A percentile compares a stretch with the other conserved stretches of the same genome.
phyloP scores from a whole-genome alignment of 2,888 invertebrate species.

The Drosophila melanosoma region DNA sequence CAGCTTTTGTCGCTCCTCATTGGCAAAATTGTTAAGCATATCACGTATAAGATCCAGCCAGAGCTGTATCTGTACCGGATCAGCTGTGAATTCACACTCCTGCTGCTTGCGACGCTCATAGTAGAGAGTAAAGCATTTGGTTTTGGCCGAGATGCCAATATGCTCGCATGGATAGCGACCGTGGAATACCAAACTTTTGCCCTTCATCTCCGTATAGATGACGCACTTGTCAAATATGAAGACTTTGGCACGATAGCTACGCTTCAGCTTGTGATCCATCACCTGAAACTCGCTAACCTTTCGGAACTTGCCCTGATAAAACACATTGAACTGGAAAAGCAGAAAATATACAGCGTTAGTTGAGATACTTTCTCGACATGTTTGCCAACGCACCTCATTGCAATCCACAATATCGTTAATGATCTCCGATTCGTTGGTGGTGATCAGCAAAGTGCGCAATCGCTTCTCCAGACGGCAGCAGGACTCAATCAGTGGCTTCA shows the following conservation, averaged over 20 bases:
- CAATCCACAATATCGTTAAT: conserved; percentile 84
- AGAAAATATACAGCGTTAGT: not conserved
- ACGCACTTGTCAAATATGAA: conserved; percentile 85
- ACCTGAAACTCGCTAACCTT: conserved; percentile 84
- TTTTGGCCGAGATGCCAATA: conserved; percentile 81
- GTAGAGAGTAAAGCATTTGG: conserved; percentile 82
- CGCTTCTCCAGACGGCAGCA: conserved; percentile 84
- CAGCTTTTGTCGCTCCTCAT: conserved; percentile 81
- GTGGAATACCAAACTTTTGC: conserved; percentile 82
- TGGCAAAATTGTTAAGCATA: conserved; percentile 82
- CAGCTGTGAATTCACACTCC: conserved; percentile 83
- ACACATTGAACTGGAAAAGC: conserved; percentile 82
- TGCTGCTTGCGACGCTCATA: conserved; percentile 84
- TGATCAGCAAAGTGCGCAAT: conserved; percentile 81
- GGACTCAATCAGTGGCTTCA: conserved; percentile 83
- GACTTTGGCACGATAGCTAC: conserved; percentile 82
- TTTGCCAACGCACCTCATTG: conserved; percentile 72
- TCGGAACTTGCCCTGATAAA: conserved; percentile 84
- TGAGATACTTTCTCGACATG: not conserved
- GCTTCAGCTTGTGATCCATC: conserved; percentile 79
- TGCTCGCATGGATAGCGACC: conserved; percentile 84
- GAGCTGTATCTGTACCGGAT: conserved; percentile 72
- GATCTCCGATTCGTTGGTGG: conserved; percentile 84
- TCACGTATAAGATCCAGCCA: conserved; percentile 83
- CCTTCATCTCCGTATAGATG: conserved; percentile 84